These are phyloP conservation scores for Stegodyphus dumicola DNA, from an alignment of 1,140 invertebrate genomes.

Conservation along the genomic window DNA sequence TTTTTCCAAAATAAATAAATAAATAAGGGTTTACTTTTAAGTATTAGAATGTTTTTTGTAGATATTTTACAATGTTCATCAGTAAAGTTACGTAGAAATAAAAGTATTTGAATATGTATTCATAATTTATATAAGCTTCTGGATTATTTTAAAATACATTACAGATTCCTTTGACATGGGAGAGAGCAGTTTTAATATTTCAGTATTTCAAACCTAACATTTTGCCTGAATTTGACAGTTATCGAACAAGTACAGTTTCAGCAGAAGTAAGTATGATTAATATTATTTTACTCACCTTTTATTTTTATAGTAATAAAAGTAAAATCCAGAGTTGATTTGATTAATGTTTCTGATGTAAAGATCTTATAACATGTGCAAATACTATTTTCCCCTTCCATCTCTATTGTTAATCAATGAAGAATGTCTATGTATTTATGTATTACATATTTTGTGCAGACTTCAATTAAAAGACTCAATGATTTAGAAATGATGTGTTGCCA, in stretches of 20 bases:
- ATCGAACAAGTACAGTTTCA: slow-evolving; percentile 78
- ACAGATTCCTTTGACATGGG: slow-evolving; percentile 81
- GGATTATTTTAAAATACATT: slow-evolving; percentile 7
- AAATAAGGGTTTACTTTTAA: background rate
- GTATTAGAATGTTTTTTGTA: background rate
- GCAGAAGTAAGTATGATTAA: slow-evolving; percentile 72
- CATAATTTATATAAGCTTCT: background rate
- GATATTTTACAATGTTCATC: background rate
- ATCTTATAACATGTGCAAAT: no score
- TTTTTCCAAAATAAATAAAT: no score
- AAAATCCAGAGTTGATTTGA: no score
- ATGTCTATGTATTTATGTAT: background rate
- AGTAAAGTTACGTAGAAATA: background rate
- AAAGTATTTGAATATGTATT: background rate
- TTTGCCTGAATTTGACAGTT: slow-evolving; percentile 86
- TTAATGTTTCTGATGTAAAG: no score
- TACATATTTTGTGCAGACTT: background rate
- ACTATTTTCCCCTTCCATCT: no score
- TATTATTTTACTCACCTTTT: no score
- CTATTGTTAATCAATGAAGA: no score
- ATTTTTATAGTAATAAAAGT: no score
- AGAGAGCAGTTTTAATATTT: slow-evolving; percentile 80
- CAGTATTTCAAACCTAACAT: slow-evolving; percentile 84
- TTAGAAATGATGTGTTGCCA: no score
- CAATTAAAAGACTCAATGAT: no score